Evolutionary conservation across 2,113 vertebrate genomes (phyloP), one percentile per base, ranked within the genome.

Genomic region (Callorhinus ursinus): DNA sequence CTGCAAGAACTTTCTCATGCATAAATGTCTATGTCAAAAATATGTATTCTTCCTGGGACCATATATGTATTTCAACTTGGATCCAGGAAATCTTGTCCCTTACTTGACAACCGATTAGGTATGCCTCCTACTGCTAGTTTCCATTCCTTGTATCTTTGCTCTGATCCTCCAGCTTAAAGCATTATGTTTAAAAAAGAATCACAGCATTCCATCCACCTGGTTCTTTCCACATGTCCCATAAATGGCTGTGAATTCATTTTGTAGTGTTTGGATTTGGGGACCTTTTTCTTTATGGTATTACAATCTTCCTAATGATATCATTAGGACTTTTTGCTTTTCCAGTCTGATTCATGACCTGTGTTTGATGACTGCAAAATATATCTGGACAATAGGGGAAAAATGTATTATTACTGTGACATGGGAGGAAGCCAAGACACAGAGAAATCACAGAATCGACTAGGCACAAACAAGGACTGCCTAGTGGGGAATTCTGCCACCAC

Each of bases 181-280:
- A 36, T 26, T 26, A 53, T 3, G 4, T 46, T 57, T 90, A 16
- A 49, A 31, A 55, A 12, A 53, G 4, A 19, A 59, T 31, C 1
- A 2, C 0, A 6, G n/a, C 3, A 4, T 9, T 31, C 39, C 13
- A 82, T 33, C 39, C 13, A 65, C 26, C 51, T 26, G 11, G 5
- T 81, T 63, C 39, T 92, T 92, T 71, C 18, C 18, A 4, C 7
- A 7, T 39, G 10, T 36, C 39, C 31, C 1, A 1, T 33, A 59
- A 46, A 39, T 3, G 21, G n/a, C 7, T 69, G 4, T 55, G 7
- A n/a, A 39, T 77, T 77, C 18, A 61, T 42, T 92, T 89, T 46
- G 5, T 3, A 6, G 16, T 51, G 8, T 42, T 82, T 42, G 36
- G 19, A 69, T 55, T 55, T 21, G 3, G n/a, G 22, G 1, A 36